Evolutionary conservation across 2,888 invertebrate species (phyloP).

Genomic region (Thyatira batis): DNA sequence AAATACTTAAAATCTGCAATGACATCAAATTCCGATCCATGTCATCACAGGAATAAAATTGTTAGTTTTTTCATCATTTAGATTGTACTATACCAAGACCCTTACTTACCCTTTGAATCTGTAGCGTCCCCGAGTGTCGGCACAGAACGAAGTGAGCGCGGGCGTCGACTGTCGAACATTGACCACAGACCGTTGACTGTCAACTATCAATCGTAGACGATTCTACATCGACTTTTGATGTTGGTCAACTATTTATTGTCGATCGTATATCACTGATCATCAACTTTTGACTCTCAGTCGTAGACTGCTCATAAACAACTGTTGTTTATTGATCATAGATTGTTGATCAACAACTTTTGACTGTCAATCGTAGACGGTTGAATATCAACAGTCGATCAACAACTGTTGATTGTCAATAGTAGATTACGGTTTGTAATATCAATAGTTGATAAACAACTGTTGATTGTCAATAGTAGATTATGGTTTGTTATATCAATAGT

Average conservation of each 20-base stretch:
- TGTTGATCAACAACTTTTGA: constrained; percentile 11
- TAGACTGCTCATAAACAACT: constrained; percentile 11
- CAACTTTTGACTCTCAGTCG: not conserved
- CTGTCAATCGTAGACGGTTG: constrained; percentile 5
- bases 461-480: not conserved
- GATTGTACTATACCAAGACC: not conserved
- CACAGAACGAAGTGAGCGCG: not conserved
- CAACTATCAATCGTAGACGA: not conserved
- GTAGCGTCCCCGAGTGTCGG: not conserved
- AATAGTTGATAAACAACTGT: constrained; percentile 10
- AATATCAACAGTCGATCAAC: constrained; percentile 11
- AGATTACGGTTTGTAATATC: constrained; percentile 4
- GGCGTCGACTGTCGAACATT: not conserved
- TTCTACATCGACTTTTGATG: constrained; percentile 9
- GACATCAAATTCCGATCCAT: no score
- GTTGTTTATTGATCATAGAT: constrained; percentile 9
- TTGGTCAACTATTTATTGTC: no score
- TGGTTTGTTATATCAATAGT: no score
- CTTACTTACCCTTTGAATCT: not conserved
- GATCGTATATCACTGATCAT: not conserved
- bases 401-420: not conserved
- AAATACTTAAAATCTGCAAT: no score
- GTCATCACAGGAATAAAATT: no score
- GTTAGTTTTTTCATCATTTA: not conserved
- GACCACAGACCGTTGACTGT: not conserved